Base-by-base conservation (phyloP, 2,113 vertebrate species). In the Mobula hypostoma region DNA sequence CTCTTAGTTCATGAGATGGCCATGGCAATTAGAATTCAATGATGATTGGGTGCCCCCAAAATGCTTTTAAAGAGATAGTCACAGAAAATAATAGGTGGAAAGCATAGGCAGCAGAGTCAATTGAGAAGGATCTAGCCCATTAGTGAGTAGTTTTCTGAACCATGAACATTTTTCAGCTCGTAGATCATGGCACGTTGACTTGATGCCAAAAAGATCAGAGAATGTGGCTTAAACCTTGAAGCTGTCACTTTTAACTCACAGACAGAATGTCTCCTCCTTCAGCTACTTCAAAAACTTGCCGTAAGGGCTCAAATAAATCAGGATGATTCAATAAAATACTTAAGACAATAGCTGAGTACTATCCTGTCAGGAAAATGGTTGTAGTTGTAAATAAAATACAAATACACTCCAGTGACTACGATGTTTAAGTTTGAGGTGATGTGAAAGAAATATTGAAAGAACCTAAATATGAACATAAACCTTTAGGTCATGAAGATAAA, bases 201-300 rank as follows among this genome's bases (percentile, higher is more conserved):
- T 40, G 40, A 5, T 40, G 48, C 91, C 21, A 93, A 15, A 70
- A 92, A 56, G 24, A 48, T 93, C 91, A 93, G 91, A 76, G 66
- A 92, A 70, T 70, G 9, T 11, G 19, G 66, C 88, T n/a, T 24
- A 36, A 93, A 48, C 19, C 66, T 40, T 21, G n/a, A 72, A 68
- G 90, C 70, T 56, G 21, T 74, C 24, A 93, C 40, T 12, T 72
- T 74, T 29, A 93, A 48, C 70, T 56, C 48, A 27, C 68, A 93
- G 91, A 93, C 91, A 93, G 68, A 74, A 76, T 29, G 32, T 48
- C 68, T 93, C 91, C 68, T 56, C n/a, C 68, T 93, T 93, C 91
- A 56, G 24, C 36, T 7, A 48, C 32, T 74, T 72, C 40, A 74
- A 74, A 93, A 40, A 76, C 91, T 74, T 27, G 9, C 68, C 48